phyloP scores from a whole-genome alignment of 1,140 invertebrate genomes.

The Asobara japonica region DNA sequence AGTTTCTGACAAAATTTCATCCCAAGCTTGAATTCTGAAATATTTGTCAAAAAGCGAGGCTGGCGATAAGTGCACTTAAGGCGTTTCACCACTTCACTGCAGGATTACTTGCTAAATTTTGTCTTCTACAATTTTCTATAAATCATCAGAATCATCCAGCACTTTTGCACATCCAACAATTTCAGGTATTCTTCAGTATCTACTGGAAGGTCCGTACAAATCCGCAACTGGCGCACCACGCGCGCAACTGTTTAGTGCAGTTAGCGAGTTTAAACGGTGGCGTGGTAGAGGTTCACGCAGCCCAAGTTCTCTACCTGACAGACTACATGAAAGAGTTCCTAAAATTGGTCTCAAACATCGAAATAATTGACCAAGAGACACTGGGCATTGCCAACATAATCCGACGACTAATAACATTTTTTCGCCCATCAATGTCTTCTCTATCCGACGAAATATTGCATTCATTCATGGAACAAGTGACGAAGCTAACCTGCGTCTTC shows the following conservation, averaged over 20 bases:
- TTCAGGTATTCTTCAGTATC: slow-evolving; percentile 83
- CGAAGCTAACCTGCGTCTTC: slow-evolving; percentile 78
- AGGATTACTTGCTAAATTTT: too few relatives aligned
- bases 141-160: too few relatives aligned
- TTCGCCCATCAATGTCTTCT: slow-evolving; percentile 60
- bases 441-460: slow-evolving; percentile 68
- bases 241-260: slow-evolving; percentile 83
- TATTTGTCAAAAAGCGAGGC: too few relatives aligned
- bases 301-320: slow-evolving; percentile 75
- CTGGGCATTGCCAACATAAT: slow-evolving; percentile 76
- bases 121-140: too few relatives aligned
- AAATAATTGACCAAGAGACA: slow-evolving; percentile 72
- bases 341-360: slow-evolving; percentile 73
- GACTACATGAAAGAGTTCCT: slow-evolving; percentile 78
- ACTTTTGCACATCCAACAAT: too few relatives aligned
- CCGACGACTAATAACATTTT: slow-evolving; percentile 73
- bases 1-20: too few relatives aligned
- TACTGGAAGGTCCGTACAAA: slow-evolving; percentile 83
- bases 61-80: too few relatives aligned
- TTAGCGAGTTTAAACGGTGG: slow-evolving; percentile 79
- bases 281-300: slow-evolving; percentile 71
- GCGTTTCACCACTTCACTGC: too few relatives aligned
- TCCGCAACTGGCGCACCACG: slow-evolving; percentile 78
- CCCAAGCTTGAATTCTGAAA: too few relatives aligned
- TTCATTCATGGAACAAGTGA: slow-evolving; percentile 73